A percentile compares a stretch with the other conserved stretches of the same genome.
Evolutionary conservation across 2,113 vertebrate genomes (phyloP).

Genomic region (Varanus komodoensis): DNA sequence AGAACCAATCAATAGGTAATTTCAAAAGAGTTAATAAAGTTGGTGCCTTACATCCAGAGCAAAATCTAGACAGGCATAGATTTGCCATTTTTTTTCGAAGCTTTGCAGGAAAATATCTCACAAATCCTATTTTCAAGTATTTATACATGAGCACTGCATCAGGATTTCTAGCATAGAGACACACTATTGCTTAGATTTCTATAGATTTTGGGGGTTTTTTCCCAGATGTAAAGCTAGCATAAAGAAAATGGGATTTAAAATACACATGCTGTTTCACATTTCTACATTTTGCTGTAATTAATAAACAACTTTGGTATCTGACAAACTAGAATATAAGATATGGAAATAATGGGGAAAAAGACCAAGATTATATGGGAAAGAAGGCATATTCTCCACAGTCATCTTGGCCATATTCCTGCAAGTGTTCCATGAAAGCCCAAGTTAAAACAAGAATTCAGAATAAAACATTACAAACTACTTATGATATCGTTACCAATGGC

Average conservation of each 20-base stretch:
- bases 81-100: constrained; percentile 42
- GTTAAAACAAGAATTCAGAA: background rate
- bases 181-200: constrained; percentile 34
- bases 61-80: constrained; percentile 36
- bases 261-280: background rate
- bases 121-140: constrained; percentile 48
- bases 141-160: constrained; percentile 34
- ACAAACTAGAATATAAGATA: background rate
- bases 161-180: constrained; percentile 30
- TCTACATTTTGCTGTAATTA: constrained; percentile 26
- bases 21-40: constrained; percentile 56
- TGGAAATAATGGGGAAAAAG: background rate
- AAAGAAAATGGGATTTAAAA: constrained; percentile 36
- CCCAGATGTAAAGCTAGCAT: constrained; percentile 32
- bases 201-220: background rate
- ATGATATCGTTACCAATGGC: background rate
- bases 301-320: background rate
- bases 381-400: background rate
- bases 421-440: constrained; percentile 15
- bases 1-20: constrained; percentile 36
- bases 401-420: background rate
- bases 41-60: background rate
- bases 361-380: background rate
- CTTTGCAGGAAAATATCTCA: constrained; percentile 57
- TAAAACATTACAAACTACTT: background rate